phyloP scores from a whole-genome alignment of 2,797 vertebrate species.

The Thaleichthys pacificus region DNA sequence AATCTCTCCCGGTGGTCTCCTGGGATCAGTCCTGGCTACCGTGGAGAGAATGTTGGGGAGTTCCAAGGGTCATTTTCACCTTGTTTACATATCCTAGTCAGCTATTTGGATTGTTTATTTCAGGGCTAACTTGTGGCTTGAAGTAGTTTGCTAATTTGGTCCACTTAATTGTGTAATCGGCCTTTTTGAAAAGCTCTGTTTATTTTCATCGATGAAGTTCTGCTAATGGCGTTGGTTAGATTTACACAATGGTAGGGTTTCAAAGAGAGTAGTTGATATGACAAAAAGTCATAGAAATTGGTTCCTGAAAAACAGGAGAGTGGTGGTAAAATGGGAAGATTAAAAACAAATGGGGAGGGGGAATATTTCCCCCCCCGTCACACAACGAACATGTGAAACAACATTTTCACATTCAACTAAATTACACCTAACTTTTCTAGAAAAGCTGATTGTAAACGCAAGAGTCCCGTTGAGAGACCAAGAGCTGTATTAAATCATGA shows the following conservation, averaged over 20 bases:
- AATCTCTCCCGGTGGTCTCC: slow-evolving; percentile 39
- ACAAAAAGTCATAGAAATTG: slow-evolving; percentile 25
- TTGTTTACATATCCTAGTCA: slow-evolving; percentile 56
- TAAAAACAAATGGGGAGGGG: background rate
- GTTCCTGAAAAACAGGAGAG: slow-evolving; percentile 19
- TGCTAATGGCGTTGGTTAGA: slow-evolving; percentile 48
- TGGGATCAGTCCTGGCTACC: slow-evolving; percentile 44
- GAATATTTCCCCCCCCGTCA: too few relatives aligned
- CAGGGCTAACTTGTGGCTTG: slow-evolving; percentile 44
- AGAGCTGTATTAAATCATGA: background rate
- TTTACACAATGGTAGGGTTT: slow-evolving; percentile 39
- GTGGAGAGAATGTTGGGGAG: slow-evolving; percentile 30
- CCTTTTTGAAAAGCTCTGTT: slow-evolving; percentile 51
- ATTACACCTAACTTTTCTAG: background rate
- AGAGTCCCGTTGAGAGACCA: background rate
- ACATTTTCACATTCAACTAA: background rate
- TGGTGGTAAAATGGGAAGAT: slow-evolving; percentile 14
- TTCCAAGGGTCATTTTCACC: slow-evolving; percentile 46
- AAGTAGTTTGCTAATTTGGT: slow-evolving; percentile 40
- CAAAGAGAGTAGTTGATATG: slow-evolving; percentile 34
- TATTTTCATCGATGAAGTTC: slow-evolving; percentile 57
- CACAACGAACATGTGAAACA: too few relatives aligned
- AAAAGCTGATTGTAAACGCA: background rate
- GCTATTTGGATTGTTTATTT: slow-evolving; percentile 53
- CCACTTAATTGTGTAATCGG: slow-evolving; percentile 51